These are phyloP conservation scores for Invenusta paracnida DNA, from an alignment of 2,888 invertebrate genomes.

Conservation along the genomic window DNA sequence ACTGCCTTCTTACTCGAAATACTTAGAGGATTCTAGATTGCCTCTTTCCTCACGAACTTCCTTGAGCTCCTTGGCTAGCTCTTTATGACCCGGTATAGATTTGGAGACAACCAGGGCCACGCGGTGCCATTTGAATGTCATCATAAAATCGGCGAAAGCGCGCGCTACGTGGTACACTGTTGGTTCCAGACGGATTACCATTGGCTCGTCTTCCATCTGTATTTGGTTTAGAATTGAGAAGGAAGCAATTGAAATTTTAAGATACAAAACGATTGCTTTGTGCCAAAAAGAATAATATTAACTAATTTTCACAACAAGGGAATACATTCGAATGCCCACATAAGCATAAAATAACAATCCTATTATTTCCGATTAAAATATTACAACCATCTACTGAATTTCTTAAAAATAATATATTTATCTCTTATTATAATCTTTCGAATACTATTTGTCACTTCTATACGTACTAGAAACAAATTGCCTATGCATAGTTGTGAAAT, in stretches of 20 bases:
- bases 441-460: too few relatives aligned
- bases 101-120: slow-evolving; percentile 17
- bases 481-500: too few relatives aligned
- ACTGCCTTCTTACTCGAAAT: neutral
- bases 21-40: neutral
- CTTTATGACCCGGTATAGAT: neutral
- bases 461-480: too few relatives aligned
- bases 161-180: slow-evolving; percentile 37
- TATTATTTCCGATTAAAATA: neutral
- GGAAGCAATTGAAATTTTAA: too few relatives aligned
- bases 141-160: slow-evolving; percentile 39
- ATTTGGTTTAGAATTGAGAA: too few relatives aligned
- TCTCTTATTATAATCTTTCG: too few relatives aligned
- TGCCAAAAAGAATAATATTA: too few relatives aligned
- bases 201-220: slow-evolving; percentile 30
- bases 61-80: neutral
- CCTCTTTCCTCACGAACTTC: neutral
- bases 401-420: too few relatives aligned
- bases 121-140: slow-evolving; percentile 35
- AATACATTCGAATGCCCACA: too few relatives aligned
- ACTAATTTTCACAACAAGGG: too few relatives aligned
- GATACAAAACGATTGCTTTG: too few relatives aligned
- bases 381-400: too few relatives aligned
- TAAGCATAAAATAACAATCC: neutral
- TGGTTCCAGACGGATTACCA: slow-evolving; percentile 36